These are phyloP conservation scores for Tricholauxania praeusta DNA, from an alignment of 2,888 invertebrate genomes.

Conservation along the genomic window DNA sequence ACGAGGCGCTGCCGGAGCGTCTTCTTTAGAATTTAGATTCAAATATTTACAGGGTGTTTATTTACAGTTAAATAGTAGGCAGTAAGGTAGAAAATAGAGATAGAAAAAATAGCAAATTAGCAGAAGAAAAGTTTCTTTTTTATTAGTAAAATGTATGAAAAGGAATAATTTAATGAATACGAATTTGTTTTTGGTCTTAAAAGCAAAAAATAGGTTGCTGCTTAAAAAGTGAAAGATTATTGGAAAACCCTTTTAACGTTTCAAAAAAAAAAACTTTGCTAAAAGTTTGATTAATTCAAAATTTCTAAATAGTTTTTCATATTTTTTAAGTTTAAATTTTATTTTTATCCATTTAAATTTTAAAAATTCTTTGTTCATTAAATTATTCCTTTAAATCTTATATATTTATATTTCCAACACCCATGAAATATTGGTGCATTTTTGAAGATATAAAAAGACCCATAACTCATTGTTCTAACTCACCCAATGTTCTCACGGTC, in stretches of 20 bases:
- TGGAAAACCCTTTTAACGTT: too few species aligned
- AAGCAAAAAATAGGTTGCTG: too few species aligned
- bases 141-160: too few species aligned
- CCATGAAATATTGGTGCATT: not conserved
- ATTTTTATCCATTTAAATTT: too few species aligned
- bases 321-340: too few species aligned
- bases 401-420: not conserved
- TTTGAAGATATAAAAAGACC: constrained; percentile 12
- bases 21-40: constrained; percentile 52
- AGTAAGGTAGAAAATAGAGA: not conserved
- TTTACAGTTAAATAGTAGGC: not conserved
- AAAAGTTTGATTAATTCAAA: too few species aligned
- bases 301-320: too few species aligned
- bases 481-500: constrained; percentile 90
- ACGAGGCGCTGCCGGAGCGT: constrained; percentile 68
- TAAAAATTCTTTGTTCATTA: not conserved
- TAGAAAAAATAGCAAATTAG: constrained; percentile 5
- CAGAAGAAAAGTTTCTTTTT: not conserved
- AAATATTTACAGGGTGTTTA: constrained; percentile 50
- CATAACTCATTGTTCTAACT: constrained; percentile 49
- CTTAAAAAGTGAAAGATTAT: too few species aligned
- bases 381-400: constrained; percentile 17
- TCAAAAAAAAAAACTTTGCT: too few species aligned
- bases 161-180: too few species aligned
- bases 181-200: too few species aligned